A percentile compares a stretch with the other conserved stretches of the same genome.
Conservation (phyloP, 2,888 invertebrate species). For the Blera fallax region DNA sequence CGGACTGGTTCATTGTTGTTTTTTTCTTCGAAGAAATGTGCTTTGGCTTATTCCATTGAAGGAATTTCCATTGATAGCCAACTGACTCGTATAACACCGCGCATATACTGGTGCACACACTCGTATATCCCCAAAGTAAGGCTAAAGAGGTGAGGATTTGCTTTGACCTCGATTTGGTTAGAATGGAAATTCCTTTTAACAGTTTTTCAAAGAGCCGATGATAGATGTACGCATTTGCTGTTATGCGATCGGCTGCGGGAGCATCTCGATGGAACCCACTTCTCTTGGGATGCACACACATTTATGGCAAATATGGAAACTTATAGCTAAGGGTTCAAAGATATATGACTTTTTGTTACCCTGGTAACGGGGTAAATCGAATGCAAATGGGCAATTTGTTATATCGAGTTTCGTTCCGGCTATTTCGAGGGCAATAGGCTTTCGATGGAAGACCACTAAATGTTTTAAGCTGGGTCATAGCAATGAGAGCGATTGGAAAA, state of each 20-base stretch:
- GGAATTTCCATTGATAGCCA: slow-evolving; percentile 68
- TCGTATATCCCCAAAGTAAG: slow-evolving; percentile 6
- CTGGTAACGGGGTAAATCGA: slow-evolving; percentile 24
- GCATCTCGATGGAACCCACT: slow-evolving; percentile 41
- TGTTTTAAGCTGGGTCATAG: no score
- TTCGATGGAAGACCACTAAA: no score
- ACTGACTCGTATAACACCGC: not conserved
- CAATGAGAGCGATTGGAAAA: no score
- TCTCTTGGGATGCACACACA: slow-evolving; percentile 22
- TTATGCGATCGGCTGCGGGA: slow-evolving; percentile 2
- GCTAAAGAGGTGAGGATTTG: slow-evolving; percentile 66
- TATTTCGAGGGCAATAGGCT: slow-evolving; percentile 3
- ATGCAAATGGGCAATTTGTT: slow-evolving; percentile 37
- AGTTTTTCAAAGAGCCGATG: slow-evolving; percentile 57
- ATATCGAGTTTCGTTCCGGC: not conserved
- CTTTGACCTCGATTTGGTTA: slow-evolving; percentile 71
- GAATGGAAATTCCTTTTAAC: slow-evolving; percentile 68
- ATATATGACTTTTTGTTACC: slow-evolving; percentile 40
- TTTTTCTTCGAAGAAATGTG: slow-evolving; percentile 24
- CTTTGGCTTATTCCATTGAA: slow-evolving; percentile 58
- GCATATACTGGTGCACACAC: no score
- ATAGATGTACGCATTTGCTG: slow-evolving; percentile 60
- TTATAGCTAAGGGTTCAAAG: slow-evolving; percentile 58
- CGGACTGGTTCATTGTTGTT: slow-evolving; percentile 55
- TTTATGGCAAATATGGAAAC: slow-evolving; percentile 40